phyloP scores from a whole-genome alignment of 1,140 invertebrate species.

The Drosophila ficusphila region DNA sequence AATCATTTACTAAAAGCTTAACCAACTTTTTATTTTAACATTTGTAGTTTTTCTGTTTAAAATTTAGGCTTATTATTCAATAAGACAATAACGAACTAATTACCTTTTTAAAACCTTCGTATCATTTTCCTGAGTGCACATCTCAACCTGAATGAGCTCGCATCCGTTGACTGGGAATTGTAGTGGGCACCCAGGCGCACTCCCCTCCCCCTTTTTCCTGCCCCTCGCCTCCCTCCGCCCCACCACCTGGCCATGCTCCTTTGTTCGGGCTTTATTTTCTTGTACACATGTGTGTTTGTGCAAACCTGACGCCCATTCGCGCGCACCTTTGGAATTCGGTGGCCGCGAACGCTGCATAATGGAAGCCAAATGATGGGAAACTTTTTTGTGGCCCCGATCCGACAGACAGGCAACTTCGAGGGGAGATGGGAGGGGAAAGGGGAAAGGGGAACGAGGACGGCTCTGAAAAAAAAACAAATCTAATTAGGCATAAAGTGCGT shows the following conservation, averaged over 20 bases:
- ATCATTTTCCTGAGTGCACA: slow-evolving; percentile 1
- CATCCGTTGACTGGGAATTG: slow-evolving; percentile 71
- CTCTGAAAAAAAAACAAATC: slow-evolving; percentile 61
- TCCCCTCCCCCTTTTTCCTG: not conserved
- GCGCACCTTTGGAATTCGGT: slow-evolving; percentile 75
- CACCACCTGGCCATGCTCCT: slow-evolving; percentile 2
- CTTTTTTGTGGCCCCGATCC: slow-evolving; percentile 62
- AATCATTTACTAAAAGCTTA: no score
- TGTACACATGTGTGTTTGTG: slow-evolving; percentile 19
- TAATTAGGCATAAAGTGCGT: slow-evolving; percentile 76
- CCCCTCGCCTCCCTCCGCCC: not conserved
- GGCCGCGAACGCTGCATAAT: slow-evolving; percentile 81
- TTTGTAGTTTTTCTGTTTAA: no score
- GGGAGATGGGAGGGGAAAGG: not conserved
- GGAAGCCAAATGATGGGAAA: slow-evolving; percentile 81
- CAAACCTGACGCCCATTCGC: slow-evolving; percentile 65
- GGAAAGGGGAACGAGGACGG: no score
- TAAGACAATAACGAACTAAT: no score
- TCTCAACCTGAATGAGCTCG: slow-evolving; percentile 40
- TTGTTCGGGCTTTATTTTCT: slow-evolving; percentile 37
- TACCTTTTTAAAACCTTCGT: no score
- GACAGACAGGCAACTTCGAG: slow-evolving; percentile 5
- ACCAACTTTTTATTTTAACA: no score
- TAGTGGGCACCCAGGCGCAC: slow-evolving; percentile 76
- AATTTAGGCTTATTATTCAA: no score